These are phyloP conservation scores for Morinoia aosen DNA, from an alignment of 2,888 invertebrate species.

Conservation along the genomic window DNA sequence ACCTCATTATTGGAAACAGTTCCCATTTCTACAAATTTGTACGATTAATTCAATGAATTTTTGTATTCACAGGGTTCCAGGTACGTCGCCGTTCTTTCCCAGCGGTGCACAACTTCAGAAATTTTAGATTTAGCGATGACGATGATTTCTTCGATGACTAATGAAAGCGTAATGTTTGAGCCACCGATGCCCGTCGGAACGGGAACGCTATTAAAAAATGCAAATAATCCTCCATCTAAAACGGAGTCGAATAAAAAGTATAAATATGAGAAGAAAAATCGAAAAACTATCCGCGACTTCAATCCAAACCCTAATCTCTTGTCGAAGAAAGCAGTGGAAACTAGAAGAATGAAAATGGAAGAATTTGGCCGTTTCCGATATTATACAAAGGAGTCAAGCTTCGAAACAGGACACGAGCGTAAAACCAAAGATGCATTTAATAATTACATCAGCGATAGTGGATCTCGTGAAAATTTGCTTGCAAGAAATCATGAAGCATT, in stretches of 20 bases:
- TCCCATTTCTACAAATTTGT: not conserved
- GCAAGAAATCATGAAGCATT: not conserved
- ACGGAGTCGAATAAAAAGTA: not conserved
- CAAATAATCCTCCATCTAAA: not conserved
- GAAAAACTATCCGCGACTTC: conserved; percentile 40
- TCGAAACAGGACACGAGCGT: not conserved
- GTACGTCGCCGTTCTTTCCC: conserved; percentile 53
- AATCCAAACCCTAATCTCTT: conserved; percentile 47
- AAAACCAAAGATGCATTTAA: not conserved
- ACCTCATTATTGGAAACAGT: not conserved
- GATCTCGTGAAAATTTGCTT: not conserved
- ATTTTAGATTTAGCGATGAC: conserved; percentile 55
- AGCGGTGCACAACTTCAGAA: conserved; percentile 53
- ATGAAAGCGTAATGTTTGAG: not conserved
- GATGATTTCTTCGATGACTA: conserved; percentile 55
- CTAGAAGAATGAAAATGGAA: conserved; percentile 36
- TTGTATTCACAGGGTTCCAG: conserved; percentile 45
- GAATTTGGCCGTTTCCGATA: not conserved
- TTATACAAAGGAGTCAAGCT: not conserved
- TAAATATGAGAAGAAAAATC: not conserved
- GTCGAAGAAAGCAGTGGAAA: conserved; percentile 38
- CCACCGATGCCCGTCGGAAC: conserved; percentile 17
- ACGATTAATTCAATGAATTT: not conserved
- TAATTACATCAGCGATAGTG: not conserved
- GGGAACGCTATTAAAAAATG: not conserved